Conservation (phyloP, 2,113 vertebrate genomes). For the Rhizomys pruinosus region DNA sequence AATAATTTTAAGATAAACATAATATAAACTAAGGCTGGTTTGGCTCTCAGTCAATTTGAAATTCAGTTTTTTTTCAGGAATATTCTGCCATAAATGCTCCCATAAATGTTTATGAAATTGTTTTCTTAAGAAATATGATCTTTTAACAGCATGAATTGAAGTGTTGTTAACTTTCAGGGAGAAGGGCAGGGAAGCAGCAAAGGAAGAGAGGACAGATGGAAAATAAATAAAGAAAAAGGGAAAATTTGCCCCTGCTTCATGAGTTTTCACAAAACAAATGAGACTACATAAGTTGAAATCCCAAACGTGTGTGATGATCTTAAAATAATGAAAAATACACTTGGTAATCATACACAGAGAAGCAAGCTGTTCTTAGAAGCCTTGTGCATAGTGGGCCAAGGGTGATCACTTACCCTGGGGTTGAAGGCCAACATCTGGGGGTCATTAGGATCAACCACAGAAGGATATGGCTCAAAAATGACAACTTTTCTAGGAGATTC, state of each 20-base stretch:
- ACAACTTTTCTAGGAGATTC: slow-evolving; percentile 95
- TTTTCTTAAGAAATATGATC: slow-evolving; percentile 16
- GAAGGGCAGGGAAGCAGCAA: rapidly evolving
- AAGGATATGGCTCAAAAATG: slow-evolving; percentile 96
- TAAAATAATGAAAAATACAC: not conserved
- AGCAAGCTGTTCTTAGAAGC: not conserved
- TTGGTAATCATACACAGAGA: not conserved
- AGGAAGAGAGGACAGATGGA: not conserved
- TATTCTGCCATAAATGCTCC: not conserved
- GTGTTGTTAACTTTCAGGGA: not conserved
- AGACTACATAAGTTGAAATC: not conserved
- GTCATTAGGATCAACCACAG: slow-evolving; percentile 94
- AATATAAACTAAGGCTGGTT: slow-evolving; percentile 14
- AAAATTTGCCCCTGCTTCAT: not conserved
- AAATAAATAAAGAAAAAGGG: not conserved
- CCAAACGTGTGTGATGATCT: not conserved
- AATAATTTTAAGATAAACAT: not conserved
- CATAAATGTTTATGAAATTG: not conserved
- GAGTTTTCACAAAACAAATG: not conserved
- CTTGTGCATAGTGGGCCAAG: not conserved
- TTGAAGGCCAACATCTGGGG: slow-evolving; percentile 94
- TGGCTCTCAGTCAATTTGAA: not conserved
- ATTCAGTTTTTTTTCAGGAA: slow-evolving; percentile 48
- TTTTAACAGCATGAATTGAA: not conserved
- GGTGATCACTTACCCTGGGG: slow-evolving; percentile 88